Conservation (phyloP, 2,888 invertebrate species). For the Folsomia candida region DNA sequence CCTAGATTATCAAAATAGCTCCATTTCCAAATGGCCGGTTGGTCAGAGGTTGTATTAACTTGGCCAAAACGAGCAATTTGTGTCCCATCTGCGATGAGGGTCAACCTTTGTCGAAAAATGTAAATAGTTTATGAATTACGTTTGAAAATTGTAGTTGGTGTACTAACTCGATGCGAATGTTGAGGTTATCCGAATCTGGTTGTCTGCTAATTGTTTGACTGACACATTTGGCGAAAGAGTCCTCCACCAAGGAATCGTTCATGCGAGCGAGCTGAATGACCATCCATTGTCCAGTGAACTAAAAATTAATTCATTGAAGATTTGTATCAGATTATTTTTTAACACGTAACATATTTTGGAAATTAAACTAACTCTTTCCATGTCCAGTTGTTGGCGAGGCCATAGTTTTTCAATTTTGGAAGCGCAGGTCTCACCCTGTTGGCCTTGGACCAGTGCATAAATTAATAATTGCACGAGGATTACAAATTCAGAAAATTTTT, state of each 20-base stretch:
- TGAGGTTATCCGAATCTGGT: background rate
- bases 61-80: background rate
- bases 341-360: too few relatives aligned
- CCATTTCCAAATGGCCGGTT: background rate
- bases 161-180: background rate
- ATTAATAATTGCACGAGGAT: too few relatives aligned
- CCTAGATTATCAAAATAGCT: conserved; percentile 7
- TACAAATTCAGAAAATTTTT: too few relatives aligned
- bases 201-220: background rate
- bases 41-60: background rate
- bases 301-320: background rate
- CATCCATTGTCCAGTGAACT: background rate
- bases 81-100: background rate
- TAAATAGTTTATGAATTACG: background rate
- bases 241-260: background rate
- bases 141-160: background rate
- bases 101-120: background rate
- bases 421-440: background rate
- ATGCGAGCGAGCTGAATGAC: background rate
- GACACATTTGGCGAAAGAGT: background rate
- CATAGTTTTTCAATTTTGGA: background rate
- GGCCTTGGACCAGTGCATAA: background rate
- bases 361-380: background rate
- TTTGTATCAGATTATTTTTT: background rate
- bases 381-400: background rate